Base-by-base conservation (phyloP, 2,888 invertebrate genomes). In the Neuroscelio doddi region DNA sequence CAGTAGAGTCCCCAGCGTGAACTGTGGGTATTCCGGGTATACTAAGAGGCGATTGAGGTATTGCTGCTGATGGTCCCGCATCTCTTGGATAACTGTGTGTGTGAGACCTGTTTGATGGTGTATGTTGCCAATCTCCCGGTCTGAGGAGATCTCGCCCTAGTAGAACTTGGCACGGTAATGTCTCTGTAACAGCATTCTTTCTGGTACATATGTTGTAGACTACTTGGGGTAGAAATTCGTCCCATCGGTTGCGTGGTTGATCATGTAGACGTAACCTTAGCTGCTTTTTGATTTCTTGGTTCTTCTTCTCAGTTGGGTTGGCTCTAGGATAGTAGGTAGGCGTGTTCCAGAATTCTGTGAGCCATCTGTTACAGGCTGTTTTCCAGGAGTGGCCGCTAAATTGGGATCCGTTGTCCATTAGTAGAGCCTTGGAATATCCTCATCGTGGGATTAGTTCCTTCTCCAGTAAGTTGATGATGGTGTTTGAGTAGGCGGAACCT, bases 251-350 rank as follows among this genome's bases (percentile, higher is more conserved):
- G 9, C 64, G 64, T 0, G 10, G 12, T 9, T 15, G 15, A 1
- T 36, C 47, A 0, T 12, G 1, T 1, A 73, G 49, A 1, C 15
- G 50, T 27, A 68, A 64, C 45, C 73, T 64, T 0, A 76, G 49
- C 0, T 67, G 67, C 46, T 72, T 71, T 16, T 75, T 76, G 1
- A 75, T 47, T 7, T 73, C 69, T 21, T 75, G 74, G 17, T 72
- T 71, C 1, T 68, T 45, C 9, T 73, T 10, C 29, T 76, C 61
- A 1, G 66, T 68, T 1, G 71, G 70, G 26, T 74, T 74, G 5
- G 71, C 72, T n/a, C 53, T 50, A 1, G 72, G 70, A 29, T 75
- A 73, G 17, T 65, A 68, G 1, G 30, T 16, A 3, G 64, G 41
- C 0, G 68, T 65, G 1, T 56, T 70, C 68, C 71, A 75, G n/a